Conservation (phyloP, 1,140 invertebrate genomes). For the Bactericera cockerelli region DNA sequence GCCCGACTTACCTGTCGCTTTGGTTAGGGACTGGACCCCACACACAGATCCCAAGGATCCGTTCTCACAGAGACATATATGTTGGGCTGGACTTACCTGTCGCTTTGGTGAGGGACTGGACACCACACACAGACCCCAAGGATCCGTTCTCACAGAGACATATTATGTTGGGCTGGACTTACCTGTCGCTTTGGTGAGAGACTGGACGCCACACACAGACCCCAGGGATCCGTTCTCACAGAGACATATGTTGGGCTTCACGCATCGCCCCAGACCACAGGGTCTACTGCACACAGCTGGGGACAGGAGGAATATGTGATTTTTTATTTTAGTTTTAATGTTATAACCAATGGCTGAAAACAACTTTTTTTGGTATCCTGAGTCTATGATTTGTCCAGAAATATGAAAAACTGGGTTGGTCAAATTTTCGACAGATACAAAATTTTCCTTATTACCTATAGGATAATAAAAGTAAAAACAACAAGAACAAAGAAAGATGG, state of each 20-base stretch:
- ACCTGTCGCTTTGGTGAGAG: background rate
- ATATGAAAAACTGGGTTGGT: no score
- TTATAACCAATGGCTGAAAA: no score
- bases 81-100: no score
- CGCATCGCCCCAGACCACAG: constrained; percentile 50
- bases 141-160: constrained; percentile 54
- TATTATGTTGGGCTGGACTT: constrained; percentile 37
- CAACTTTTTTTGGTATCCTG: no score
- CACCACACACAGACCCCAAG: constrained; percentile 12
- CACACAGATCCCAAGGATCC: constrained; percentile 26
- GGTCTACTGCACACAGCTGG: constrained; percentile 57
- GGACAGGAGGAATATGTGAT: constrained; percentile 26
- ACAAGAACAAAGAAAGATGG: no score
- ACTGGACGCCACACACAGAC: constrained; percentile 7
- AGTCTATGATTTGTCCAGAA: no score
- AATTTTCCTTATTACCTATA: no score
- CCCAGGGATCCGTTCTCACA: constrained; percentile 42
- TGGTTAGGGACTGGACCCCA: background rate
- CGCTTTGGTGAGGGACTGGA: background rate
- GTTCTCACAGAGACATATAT: constrained; percentile 60
- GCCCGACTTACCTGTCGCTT: no score
- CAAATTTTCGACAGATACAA: no score
- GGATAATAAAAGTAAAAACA: background rate
- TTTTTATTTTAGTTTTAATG: background rate
- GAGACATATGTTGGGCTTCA: constrained; percentile 66